Conservation (phyloP, 2,888 invertebrate species). For the Halictus ligatus region DNA sequence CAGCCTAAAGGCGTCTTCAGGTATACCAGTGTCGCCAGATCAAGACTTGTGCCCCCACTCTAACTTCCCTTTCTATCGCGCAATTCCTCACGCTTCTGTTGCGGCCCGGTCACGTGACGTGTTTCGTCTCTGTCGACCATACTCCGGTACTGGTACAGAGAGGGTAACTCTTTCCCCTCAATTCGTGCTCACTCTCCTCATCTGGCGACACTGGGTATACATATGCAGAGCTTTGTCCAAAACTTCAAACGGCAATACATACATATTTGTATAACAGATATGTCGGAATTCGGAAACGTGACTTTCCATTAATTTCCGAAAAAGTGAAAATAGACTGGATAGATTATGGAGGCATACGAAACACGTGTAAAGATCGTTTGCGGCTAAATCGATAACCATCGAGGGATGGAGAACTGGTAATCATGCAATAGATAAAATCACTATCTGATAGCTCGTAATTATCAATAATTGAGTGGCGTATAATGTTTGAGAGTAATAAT, state of each 20-base stretch:
- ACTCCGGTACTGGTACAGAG: no score
- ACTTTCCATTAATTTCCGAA: background rate
- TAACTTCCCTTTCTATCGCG: no score
- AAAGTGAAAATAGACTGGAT: background rate
- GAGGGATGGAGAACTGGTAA: background rate
- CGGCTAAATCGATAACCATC: background rate
- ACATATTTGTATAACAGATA: conserved; percentile 1
- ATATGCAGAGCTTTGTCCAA: background rate
- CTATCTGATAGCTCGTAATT: background rate
- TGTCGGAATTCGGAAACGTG: background rate
- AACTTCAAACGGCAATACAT: background rate
- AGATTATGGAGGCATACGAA: background rate
- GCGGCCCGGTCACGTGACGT: no score
- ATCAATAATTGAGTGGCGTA: background rate
- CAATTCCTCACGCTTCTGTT: no score
- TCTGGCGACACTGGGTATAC: background rate
- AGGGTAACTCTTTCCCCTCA: no score
- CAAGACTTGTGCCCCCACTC: no score
- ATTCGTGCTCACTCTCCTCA: no score
- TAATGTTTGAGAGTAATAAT: background rate
- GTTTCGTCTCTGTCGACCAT: no score
- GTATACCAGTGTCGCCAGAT: background rate
- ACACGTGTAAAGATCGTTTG: background rate
- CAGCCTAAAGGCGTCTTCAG: background rate
- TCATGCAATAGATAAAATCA: background rate